Conservation (phyloP, 2,797 vertebrate genomes). For the Prunella strophiata region DNA sequence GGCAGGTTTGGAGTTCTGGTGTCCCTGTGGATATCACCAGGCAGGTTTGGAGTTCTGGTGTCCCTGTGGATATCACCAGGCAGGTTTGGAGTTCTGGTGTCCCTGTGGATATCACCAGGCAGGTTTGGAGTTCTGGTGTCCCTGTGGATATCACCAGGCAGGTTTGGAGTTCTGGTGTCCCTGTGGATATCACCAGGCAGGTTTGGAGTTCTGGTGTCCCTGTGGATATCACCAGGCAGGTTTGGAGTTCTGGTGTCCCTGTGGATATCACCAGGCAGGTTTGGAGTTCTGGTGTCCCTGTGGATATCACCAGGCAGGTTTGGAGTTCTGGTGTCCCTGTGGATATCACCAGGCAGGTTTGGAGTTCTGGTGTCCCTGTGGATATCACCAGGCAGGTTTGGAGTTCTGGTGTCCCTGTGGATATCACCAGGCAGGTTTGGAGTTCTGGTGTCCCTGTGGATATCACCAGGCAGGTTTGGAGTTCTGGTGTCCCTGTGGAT, state of each 20-base stretch:
- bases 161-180: too few relatives aligned
- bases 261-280: too few relatives aligned
- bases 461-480: not conserved
- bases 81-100: fast-evolving
- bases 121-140: not conserved
- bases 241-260: too few relatives aligned
- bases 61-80: not conserved
- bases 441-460: too few relatives aligned
- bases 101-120: not conserved
- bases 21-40: not conserved
- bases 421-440: too few relatives aligned
- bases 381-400: not conserved
- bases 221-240: too few relatives aligned
- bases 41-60: not conserved
- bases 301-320: not conserved
- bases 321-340: not conserved
- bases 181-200: not conserved
- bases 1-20: too few relatives aligned
- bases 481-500: too few relatives aligned
- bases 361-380: fast-evolving
- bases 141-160: too few relatives aligned
- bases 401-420: too few relatives aligned
- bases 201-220: too few relatives aligned
- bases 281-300: too few relatives aligned
- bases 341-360: not conserved